Evolutionary conservation across 1,140 invertebrate species (phyloP).

Genomic region (Diachasmimorpha longicaudata): DNA sequence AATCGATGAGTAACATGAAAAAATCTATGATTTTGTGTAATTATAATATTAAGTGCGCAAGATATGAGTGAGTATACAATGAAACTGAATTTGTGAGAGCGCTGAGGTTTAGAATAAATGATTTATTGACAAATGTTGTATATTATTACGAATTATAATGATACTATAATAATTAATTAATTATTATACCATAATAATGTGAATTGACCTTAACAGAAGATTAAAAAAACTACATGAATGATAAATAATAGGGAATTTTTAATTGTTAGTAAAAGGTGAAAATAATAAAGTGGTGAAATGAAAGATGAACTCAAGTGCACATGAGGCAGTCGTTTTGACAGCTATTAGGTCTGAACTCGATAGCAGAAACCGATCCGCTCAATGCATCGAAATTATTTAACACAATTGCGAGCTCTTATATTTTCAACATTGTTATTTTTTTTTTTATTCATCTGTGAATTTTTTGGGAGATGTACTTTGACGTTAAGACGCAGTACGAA

Average conservation of each 20-base stretch:
- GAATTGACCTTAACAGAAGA: constrained; percentile 60
- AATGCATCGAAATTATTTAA: constrained; percentile 2
- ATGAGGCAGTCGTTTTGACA: constrained; percentile 22
- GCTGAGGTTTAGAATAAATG: constrained; percentile 61
- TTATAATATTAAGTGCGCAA: constrained; percentile 10
- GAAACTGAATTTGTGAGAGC: constrained; percentile 18
- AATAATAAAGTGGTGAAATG: not conserved
- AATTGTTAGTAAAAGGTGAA: constrained; percentile 52
- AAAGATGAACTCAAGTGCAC: constrained; percentile 16
- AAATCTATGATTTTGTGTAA: constrained; percentile 12
- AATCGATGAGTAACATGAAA: not conserved
- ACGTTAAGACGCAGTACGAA: not conserved
- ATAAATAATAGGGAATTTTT: constrained; percentile 60
- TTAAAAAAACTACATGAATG: constrained; percentile 48
- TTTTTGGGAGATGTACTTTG: not conserved
- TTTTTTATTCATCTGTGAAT: constrained; percentile 26
- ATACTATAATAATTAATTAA: constrained; percentile 62
- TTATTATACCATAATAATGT: constrained; percentile 62
- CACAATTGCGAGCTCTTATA: constrained; percentile 12
- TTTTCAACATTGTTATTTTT: constrained; percentile 7
- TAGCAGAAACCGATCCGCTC: constrained; percentile 34
- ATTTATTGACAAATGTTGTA: constrained; percentile 64
- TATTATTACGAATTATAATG: constrained; percentile 65
- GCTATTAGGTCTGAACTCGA: constrained; percentile 25
- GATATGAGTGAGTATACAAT: not conserved